These are phyloP conservation scores for Bombus pascuorum DNA, from an alignment of 1,140 invertebrate genomes.

Conservation along the genomic window DNA sequence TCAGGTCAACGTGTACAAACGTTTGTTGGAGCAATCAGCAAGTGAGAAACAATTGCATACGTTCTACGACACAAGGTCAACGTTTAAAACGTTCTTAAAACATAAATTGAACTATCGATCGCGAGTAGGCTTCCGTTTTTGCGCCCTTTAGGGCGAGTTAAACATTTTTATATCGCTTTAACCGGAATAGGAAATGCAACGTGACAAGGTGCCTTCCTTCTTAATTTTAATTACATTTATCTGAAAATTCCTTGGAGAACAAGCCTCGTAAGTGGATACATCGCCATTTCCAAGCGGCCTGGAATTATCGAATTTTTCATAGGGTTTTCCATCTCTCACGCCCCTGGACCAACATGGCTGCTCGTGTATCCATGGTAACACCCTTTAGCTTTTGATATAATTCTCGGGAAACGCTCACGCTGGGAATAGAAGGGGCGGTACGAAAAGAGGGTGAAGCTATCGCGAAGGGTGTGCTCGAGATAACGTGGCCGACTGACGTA, in stretches of 20 bases:
- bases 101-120: no score
- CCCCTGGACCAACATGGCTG: slow-evolving; percentile 61
- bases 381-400: slow-evolving; percentile 38
- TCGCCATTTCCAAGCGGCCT: slow-evolving; percentile 58
- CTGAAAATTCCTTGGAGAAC: neutral
- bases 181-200: neutral
- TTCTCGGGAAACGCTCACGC: slow-evolving; percentile 20
- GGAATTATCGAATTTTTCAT: slow-evolving; percentile 66
- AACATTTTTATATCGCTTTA: neutral
- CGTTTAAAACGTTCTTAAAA: neutral
- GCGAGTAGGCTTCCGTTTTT: no score
- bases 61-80: neutral
- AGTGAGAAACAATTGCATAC: neutral
- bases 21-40: no score
- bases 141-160: no score
- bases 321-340: slow-evolving; percentile 51
- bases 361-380: slow-evolving; percentile 67
- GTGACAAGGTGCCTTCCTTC: no score
- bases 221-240: neutral
- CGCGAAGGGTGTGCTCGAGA: slow-evolving; percentile 44
- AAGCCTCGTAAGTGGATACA: no score
- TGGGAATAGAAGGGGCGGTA: slow-evolving; percentile 46
- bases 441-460: slow-evolving; percentile 45
- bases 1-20: no score
- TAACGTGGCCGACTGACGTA: slow-evolving; percentile 29